Conservation (phyloP, 1,140 invertebrate genomes). For the Catajapyx aquilonaris region DNA sequence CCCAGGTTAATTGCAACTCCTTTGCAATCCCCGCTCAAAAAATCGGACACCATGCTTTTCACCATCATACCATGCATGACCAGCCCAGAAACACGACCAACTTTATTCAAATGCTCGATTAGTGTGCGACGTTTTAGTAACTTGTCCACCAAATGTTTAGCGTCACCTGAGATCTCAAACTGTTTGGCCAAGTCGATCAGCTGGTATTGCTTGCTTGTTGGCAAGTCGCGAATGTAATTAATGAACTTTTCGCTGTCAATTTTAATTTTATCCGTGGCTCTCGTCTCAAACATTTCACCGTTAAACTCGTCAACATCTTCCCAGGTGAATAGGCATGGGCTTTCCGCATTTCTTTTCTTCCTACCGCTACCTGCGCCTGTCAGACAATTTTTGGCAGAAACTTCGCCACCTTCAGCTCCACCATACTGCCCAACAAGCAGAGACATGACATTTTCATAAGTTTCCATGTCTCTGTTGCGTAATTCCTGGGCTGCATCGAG, state of each 20-base stretch:
- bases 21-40: not conserved
- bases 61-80: slow-evolving; percentile 3
- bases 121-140: not conserved
- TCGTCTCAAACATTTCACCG: not conserved
- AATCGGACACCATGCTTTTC: not conserved
- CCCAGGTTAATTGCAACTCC: slow-evolving; percentile 1
- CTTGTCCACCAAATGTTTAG: slow-evolving; percentile 1
- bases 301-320: too few species aligned
- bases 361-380: too few species aligned
- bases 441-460: too few species aligned
- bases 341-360: too few species aligned
- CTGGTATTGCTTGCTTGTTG: not conserved
- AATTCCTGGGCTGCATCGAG: too few species aligned
- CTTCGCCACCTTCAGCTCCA: too few species aligned
- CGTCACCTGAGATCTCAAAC: not conserved
- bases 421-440: too few species aligned
- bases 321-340: too few species aligned
- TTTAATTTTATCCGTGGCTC: not conserved
- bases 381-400: too few species aligned
- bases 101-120: not conserved
- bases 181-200: not conserved
- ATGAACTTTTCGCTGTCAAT: slow-evolving; percentile 1
- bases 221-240: not conserved
- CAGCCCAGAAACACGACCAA: not conserved
- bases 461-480: too few species aligned